phyloP scores from a whole-genome alignment of 2,113 vertebrate species.

The Melanocharis versteri region DNA sequence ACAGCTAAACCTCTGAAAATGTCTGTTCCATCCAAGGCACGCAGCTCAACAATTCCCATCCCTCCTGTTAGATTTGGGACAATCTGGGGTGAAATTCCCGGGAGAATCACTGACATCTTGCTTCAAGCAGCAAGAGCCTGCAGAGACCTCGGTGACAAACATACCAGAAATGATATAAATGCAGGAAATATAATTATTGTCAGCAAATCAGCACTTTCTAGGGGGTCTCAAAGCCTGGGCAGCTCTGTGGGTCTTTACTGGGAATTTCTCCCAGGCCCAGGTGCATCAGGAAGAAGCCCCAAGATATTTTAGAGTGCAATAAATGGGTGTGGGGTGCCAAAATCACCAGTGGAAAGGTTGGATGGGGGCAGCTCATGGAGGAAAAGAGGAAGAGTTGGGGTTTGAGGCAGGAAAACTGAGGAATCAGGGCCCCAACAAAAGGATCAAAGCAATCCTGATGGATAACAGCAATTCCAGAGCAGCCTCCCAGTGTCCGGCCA shows the following conservation, averaged over 20 bases:
- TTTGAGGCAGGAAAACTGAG: background rate
- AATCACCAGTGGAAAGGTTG: background rate
- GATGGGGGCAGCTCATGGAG: background rate
- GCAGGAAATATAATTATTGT: background rate
- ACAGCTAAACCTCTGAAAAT: background rate
- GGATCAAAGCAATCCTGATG: background rate
- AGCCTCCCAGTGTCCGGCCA: background rate
- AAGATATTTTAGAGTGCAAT: background rate
- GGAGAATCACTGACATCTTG: background rate
- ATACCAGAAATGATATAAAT: no score
- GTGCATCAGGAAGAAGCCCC: background rate
- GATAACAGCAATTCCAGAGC: background rate
- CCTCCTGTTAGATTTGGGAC: background rate
- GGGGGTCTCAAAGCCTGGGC: background rate
- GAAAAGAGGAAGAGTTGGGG: background rate
- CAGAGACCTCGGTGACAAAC: background rate
- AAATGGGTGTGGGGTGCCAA: background rate
- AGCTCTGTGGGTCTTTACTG: background rate
- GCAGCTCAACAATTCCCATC: accelerated
- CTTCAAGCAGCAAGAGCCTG: background rate
- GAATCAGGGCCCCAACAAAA: background rate
- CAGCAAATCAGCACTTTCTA: background rate
- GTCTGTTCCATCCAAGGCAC: accelerated
- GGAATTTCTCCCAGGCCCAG: background rate
- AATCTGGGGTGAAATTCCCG: background rate